Evolutionary conservation across 2,113 vertebrate species (phyloP).

Genomic region (Equus quagga): DNA sequence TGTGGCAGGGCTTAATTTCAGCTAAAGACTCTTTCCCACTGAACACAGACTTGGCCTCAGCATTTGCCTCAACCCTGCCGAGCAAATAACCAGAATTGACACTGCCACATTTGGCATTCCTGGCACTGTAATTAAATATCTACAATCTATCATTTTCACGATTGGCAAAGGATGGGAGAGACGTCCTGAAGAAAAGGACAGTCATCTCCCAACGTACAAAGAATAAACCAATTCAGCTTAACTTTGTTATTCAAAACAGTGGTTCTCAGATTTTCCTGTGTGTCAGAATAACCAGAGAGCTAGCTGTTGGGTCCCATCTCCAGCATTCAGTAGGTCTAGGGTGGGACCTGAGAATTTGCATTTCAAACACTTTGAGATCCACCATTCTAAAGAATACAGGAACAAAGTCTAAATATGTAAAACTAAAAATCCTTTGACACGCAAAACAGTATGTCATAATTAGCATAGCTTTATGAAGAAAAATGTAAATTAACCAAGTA

Average conservation of each 20-base stretch:
- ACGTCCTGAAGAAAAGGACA: not conserved
- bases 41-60: not conserved
- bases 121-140: not conserved
- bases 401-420: constrained; percentile 31
- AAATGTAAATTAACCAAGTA: not conserved
- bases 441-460: not conserved
- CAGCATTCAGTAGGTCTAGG: not conserved
- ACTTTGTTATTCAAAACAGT: constrained; percentile 6
- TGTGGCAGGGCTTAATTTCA: not conserved
- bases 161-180: not conserved
- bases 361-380: constrained; percentile 15
- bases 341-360: not conserved
- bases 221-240: not conserved
- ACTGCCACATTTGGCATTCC: not conserved
- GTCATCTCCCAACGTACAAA: not conserved
- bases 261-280: not conserved
- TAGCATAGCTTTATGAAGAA: not conserved
- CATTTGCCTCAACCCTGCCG: not conserved
- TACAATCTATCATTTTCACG: not conserved
- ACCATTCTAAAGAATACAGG: not conserved
- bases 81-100: not conserved
- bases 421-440: constrained; percentile 31
- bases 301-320: not conserved
- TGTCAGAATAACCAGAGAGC: not conserved
- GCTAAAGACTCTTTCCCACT: not conserved